Conservation (phyloP, 2,113 vertebrate genomes). For the Chionomys nivalis region DNA sequence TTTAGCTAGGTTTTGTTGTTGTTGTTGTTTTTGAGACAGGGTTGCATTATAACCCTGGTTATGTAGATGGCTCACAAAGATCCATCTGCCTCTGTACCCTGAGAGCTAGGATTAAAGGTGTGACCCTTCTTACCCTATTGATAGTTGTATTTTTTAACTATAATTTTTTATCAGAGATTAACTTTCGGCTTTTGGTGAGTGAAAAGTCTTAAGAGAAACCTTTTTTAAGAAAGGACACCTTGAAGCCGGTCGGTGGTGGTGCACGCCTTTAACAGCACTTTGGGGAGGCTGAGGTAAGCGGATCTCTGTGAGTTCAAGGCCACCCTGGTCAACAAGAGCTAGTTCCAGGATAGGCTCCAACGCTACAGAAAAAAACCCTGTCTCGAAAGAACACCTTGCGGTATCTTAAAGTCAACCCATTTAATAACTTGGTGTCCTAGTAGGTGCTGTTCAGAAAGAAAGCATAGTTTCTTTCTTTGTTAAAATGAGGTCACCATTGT, state of each 20-base stretch:
- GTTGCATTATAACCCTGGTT: neutral
- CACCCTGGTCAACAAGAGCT: too few relatives aligned
- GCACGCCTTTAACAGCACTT: too few relatives aligned
- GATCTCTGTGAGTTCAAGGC: too few relatives aligned
- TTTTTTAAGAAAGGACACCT: neutral
- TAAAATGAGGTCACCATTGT: neutral
- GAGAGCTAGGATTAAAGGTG: too few relatives aligned
- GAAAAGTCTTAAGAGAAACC: neutral
- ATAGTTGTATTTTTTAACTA: conserved; percentile 5
- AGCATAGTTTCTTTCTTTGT: neutral
- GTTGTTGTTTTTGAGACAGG: neutral
- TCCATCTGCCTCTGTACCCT: neutral
- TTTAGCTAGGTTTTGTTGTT: neutral
- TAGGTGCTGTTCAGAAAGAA: neutral
- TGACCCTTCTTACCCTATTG: neutral
- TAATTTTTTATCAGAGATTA: neutral
- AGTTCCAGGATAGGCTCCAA: too few relatives aligned
- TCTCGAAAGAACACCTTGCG: neutral
- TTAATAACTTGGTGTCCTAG: neutral
- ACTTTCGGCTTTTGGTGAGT: neutral
- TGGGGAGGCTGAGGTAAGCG: too few relatives aligned
- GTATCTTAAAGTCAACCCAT: neutral
- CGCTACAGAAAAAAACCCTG: too few relatives aligned
- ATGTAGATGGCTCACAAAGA: neutral
- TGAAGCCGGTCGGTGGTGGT: too few relatives aligned